Evolutionary conservation across 2,888 invertebrate species (phyloP).

Genomic region (Loripinus fragilis): DNA sequence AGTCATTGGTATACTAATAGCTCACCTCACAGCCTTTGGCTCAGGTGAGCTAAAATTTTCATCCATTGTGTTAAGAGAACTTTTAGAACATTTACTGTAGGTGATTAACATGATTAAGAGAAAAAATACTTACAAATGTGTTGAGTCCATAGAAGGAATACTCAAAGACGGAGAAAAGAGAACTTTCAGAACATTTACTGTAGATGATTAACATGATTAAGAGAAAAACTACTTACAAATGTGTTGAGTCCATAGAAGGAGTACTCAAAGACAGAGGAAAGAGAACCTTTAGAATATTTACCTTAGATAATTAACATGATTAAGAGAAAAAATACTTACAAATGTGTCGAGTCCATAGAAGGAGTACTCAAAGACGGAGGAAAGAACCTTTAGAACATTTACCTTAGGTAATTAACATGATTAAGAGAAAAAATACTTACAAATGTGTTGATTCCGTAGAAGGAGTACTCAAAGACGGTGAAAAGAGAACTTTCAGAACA

Average conservation of each 20-base stretch:
- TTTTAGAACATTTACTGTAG: no score
- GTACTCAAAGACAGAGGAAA: constrained; percentile 79
- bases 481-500: constrained; percentile 79
- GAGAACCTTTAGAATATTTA: constrained; percentile 78
- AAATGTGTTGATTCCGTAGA: constrained; percentile 81
- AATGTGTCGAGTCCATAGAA: constrained; percentile 82
- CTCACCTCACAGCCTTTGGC: no score
- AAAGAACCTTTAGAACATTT: constrained; percentile 78
- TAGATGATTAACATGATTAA: no score
- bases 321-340: constrained; percentile 72
- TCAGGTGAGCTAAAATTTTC: no score
- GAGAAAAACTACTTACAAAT: constrained; percentile 82
- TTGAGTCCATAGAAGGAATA: no score
- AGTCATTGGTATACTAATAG: no score
- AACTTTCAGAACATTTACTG: no score
- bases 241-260: constrained; percentile 82
- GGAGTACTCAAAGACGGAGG: constrained; percentile 80
- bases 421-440: no score
- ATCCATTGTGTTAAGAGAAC: no score
- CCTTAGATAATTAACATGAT: constrained; percentile 76
- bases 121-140: no score
- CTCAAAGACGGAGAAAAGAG: no score
- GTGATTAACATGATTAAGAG: no score
- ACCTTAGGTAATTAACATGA: constrained; percentile 76
- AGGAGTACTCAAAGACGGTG: constrained; percentile 80